Conservation (phyloP, 2,113 vertebrate genomes). For the Pao palembangensis region DNA sequence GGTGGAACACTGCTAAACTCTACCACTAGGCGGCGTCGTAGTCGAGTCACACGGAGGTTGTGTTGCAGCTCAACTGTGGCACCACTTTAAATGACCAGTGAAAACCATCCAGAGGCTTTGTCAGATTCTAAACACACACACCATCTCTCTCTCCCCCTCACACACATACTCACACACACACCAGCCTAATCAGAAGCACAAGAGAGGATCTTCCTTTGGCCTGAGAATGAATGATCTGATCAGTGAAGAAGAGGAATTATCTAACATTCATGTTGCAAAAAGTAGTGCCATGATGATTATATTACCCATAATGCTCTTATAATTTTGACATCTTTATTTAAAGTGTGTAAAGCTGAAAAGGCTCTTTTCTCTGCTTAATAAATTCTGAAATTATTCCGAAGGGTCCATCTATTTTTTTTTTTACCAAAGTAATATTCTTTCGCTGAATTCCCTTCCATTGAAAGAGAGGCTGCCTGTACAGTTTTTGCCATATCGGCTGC, state of each 20-base stretch:
- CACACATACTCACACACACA: too few species aligned
- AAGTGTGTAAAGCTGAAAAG: conserved; percentile 39
- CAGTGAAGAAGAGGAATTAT: conserved; percentile 10
- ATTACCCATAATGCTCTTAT: conserved; percentile 32
- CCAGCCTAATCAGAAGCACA: conserved; percentile 22
- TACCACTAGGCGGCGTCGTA: too few species aligned
- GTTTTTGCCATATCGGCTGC: conserved; percentile 29
- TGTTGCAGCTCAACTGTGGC: conserved; percentile 5
- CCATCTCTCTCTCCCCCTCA: too few species aligned
- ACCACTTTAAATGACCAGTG: conserved; percentile 1
- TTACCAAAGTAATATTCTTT: conserved; percentile 32
- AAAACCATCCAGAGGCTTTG: too few species aligned
- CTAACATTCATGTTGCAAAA: conserved; percentile 31
- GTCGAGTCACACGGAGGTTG: too few species aligned
- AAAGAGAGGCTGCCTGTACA: conserved; percentile 39
- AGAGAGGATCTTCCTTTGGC: conserved; percentile 54
- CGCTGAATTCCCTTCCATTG: conserved; percentile 46
- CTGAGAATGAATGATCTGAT: conserved; percentile 33
- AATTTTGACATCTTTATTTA: conserved; percentile 15
- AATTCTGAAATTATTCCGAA: conserved; percentile 24
- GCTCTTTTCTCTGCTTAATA: conserved; percentile 1
- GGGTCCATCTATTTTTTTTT: conserved; percentile 15
- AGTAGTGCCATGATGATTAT: conserved; percentile 39
- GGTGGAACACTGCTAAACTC: too few species aligned
- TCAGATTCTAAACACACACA: too few species aligned